Evolutionary conservation across 2,888 invertebrate genomes (phyloP), one percentile per base, ranked within the genome.

Genomic region (Amblyjoppa proteus): DNA sequence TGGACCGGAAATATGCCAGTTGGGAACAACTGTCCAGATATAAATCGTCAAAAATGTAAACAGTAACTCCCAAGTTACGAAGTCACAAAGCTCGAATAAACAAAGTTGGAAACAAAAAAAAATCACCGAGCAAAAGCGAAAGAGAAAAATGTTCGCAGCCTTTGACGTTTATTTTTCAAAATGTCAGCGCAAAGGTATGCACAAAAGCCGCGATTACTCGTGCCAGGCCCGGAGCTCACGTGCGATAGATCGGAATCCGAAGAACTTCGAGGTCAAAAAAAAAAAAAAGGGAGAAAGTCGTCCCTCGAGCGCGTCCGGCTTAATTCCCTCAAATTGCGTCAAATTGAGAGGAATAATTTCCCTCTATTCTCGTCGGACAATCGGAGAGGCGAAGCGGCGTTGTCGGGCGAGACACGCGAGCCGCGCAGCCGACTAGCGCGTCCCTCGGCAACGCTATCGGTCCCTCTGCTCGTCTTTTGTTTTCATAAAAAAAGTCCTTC

Each of bases 261-360:
- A 34, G 49, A 49, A 61, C 45, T 41, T 20, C n/a, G 38, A 68
- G 76, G 64, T 41, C 61, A 77, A 74, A 68, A 69, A 68, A 84
- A 84, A 13, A 31, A 71, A 58, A 25, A 13, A 31, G 16, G 16
- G 31, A 13, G 34, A 41, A 76, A 64, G n/a, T 28, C 70, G 49
- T 71, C 49, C 38, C 66, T 58, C 25, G 76, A 83, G 74, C n/a
- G 75, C 73, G 83, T 70, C 78, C 77, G 73, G 90, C 89, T 92
- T 92, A 92, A 92, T 92, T 92, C 91, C 87, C 90, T 92, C 91
- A 92, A 92, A 92, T 92, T 92, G 91, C 91, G 89, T 88, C 89
- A 91, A 92, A 92, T 92, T 92, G 91, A 91, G 90, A 91, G 89
- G 90, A 92, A 92, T 90, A 92, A 92, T 92, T 92, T 92, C 89